Evolutionary conservation across 2,797 vertebrate species (phyloP).

Genomic region (Melanogrammus aeglefinus): DNA sequence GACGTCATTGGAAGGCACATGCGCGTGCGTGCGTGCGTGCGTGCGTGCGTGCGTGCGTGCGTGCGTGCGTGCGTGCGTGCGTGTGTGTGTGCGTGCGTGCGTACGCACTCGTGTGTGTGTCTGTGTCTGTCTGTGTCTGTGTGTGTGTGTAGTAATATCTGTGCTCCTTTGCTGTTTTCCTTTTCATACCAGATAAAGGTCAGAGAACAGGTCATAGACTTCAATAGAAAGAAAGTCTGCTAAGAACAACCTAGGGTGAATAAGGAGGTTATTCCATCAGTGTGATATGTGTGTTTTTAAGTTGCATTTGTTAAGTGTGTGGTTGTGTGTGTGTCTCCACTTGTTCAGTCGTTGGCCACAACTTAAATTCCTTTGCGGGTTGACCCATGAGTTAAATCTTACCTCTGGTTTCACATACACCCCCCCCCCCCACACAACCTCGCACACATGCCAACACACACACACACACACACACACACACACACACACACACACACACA

Average conservation of each 20-base stretch:
- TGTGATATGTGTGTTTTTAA: constrained; percentile 5
- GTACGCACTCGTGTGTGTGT: not conserved
- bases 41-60: not conserved
- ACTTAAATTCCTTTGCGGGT: not conserved
- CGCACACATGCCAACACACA: constrained; percentile 66
- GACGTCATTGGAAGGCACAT: not conserved
- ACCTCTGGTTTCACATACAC: constrained; percentile 65
- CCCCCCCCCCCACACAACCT: constrained; percentile 57
- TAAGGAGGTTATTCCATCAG: constrained; percentile 11
- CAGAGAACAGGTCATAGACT: constrained; percentile 17
- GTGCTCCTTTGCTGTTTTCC: not conserved
- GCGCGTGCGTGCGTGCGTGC: not conserved
- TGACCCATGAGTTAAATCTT: constrained; percentile 61
- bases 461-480: constrained; percentile 67
- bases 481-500: constrained; percentile 70
- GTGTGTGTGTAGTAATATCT: not conserved
- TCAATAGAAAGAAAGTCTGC: constrained; percentile 10
- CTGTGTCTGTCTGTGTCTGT: constrained; percentile 8
- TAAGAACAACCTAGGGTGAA: constrained; percentile 8
- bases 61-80: not conserved
- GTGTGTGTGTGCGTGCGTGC: not conserved
- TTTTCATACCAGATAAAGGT: not conserved
- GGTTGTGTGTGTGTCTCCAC: not conserved
- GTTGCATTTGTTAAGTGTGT: constrained; percentile 3
- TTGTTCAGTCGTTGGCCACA: not conserved